Percentiles rank a stretch among this genome's conserved stretches.
Evolutionary conservation across 2,797 vertebrate genomes (phyloP).

Genomic region (Diplodus puntazzo): DNA sequence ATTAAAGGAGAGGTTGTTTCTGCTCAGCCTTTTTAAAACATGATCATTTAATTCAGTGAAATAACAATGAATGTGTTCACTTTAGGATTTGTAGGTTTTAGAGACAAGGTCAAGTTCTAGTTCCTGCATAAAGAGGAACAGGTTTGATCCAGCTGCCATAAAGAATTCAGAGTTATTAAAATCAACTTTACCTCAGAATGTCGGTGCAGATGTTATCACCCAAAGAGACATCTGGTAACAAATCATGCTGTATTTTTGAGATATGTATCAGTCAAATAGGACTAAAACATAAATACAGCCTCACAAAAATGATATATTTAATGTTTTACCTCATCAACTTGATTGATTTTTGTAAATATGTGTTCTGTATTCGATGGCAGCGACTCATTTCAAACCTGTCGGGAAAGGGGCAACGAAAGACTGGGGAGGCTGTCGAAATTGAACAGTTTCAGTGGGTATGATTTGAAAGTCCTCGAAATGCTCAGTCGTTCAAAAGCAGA

Average conservation of each 20-base stretch:
- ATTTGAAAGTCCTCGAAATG: too few species aligned
- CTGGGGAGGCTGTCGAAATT: too few species aligned
- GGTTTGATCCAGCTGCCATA: neutral
- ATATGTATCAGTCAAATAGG: neutral
- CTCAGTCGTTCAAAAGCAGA: too few species aligned
- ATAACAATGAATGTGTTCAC: neutral
- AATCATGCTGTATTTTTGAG: neutral
- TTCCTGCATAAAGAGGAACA: neutral
- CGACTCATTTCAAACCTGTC: too few species aligned
- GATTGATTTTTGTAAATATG: too few species aligned
- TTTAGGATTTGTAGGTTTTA: conserved; percentile 3
- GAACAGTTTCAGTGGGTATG: too few species aligned
- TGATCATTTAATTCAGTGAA: neutral
- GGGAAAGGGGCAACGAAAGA: too few species aligned
- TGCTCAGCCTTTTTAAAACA: neutral
- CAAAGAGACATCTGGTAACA: neutral
- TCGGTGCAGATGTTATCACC: neutral
- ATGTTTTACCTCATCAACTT: too few species aligned
- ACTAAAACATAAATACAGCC: too few species aligned
- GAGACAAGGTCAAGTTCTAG: neutral
- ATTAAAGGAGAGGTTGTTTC: neutral
- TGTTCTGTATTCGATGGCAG: too few species aligned
- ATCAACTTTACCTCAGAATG: neutral
- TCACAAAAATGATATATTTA: too few species aligned
- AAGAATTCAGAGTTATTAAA: neutral